phyloP scores from a whole-genome alignment of 2,888 invertebrate species.

The Alloplasta piceator region DNA sequence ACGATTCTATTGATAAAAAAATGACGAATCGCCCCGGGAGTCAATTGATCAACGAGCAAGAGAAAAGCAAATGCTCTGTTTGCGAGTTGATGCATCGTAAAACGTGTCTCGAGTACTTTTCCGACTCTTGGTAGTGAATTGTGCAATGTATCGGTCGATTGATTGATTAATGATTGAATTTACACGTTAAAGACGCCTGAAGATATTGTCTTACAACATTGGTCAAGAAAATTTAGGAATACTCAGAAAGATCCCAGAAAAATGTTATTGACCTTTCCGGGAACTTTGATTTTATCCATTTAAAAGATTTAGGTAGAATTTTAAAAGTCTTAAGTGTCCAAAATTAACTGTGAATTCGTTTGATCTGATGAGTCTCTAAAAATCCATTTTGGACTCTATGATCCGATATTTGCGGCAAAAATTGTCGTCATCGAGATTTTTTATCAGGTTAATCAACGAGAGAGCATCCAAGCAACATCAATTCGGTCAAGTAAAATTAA shows the following conservation, averaged over 20 bases:
- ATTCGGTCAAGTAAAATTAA: slow-evolving; percentile 74
- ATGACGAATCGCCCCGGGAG: slow-evolving; percentile 36
- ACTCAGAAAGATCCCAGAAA: slow-evolving; percentile 52
- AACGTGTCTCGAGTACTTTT: slow-evolving; percentile 37
- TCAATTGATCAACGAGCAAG: slow-evolving; percentile 46
- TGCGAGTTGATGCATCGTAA: slow-evolving; percentile 14
- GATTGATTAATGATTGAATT: neutral
- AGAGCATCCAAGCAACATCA: slow-evolving; percentile 69
- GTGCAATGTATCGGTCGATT: slow-evolving; percentile 35
- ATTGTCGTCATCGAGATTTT: slow-evolving; percentile 40
- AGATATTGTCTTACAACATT: neutral
- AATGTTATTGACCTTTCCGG: no score
- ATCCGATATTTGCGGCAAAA: no score
- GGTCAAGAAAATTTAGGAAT: slow-evolving; percentile 33
- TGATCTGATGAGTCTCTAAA: no score
- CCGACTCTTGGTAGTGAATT: slow-evolving; percentile 51
- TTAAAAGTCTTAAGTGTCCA: no score
- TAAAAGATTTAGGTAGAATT: no score
- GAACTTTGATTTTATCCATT: no score
- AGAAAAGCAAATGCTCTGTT: slow-evolving; percentile 16
- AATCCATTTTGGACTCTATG: no score
- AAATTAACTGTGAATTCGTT: no score
- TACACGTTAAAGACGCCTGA: neutral
- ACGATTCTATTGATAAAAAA: slow-evolving; percentile 52
- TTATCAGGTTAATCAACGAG: slow-evolving; percentile 52